Percentiles rank a stretch among this genome's conserved stretches.
Conservation (phyloP, 2,113 vertebrate genomes). For the Lophotis ruficrista region DNA sequence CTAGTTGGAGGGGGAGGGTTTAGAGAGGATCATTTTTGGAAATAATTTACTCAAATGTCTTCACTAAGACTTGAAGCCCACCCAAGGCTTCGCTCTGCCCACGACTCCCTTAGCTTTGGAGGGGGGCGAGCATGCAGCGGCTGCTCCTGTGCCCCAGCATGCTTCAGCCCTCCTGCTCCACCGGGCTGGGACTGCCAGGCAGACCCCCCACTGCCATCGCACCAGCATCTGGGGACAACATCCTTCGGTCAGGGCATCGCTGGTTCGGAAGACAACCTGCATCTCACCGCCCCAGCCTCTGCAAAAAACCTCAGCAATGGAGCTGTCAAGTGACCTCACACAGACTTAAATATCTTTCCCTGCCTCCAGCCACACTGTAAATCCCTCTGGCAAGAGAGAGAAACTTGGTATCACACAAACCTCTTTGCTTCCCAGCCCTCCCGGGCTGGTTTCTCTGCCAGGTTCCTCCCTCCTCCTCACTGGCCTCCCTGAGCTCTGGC, state of each 20-base stretch:
- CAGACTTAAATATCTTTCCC: neutral
- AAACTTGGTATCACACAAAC: neutral
- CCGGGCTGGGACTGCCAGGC: neutral
- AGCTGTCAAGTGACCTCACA: neutral
- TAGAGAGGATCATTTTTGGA: neutral
- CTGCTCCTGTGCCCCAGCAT: neutral
- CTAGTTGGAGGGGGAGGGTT: neutral
- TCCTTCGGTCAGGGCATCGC: neutral
- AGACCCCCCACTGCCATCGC: neutral
- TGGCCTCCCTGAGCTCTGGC: too few species aligned
- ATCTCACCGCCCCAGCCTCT: too few species aligned
- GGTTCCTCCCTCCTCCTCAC: neutral
- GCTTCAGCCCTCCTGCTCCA: neutral
- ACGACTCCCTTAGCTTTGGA: neutral
- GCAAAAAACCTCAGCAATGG: neutral
- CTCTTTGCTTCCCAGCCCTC: neutral
- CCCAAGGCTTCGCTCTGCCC: neutral
- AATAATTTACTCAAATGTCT: neutral
- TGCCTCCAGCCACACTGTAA: neutral
- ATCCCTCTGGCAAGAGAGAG: neutral
- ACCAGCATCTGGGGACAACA: neutral
- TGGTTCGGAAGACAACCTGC: neutral
- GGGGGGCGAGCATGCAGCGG: accelerated
- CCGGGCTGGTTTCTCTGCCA: neutral
- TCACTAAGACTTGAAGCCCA: neutral